Conservation (phyloP, 2,113 vertebrate genomes). For the Halcyon senegalensis region DNA sequence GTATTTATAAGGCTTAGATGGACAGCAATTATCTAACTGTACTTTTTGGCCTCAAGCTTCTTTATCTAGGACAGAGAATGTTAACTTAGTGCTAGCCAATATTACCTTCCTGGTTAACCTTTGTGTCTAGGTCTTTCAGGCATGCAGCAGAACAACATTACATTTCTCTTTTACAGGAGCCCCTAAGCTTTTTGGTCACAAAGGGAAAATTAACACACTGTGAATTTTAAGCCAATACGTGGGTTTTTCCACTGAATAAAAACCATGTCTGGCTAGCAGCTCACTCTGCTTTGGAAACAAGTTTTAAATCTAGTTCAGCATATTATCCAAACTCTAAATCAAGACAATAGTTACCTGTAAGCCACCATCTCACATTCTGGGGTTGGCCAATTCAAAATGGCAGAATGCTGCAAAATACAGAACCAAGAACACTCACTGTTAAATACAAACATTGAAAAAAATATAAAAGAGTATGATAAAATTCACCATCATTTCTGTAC, state of each 20-base stretch:
- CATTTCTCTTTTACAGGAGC: not conserved
- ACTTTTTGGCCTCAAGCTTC: not conserved
- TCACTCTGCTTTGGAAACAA: not conserved
- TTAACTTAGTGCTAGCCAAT: not conserved
- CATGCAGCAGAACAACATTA: not conserved
- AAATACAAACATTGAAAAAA: not conserved
- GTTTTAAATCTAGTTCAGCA: not conserved
- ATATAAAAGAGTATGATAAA: not conserved
- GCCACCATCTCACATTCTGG: conserved; percentile 99
- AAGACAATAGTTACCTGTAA: conserved; percentile 86
- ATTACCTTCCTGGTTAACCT: not conserved
- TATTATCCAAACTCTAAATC: not conserved
- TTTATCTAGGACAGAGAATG: not conserved
- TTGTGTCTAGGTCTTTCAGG: not conserved
- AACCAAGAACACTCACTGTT: conserved; percentile 39
- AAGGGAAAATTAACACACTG: not conserved
- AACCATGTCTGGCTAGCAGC: not conserved
- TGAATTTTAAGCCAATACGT: not conserved
- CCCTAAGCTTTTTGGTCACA: not conserved
- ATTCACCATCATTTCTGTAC: conserved; percentile 75
- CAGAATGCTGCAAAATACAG: conserved; percentile 85
- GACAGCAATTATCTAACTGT: not conserved
- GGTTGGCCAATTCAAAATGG: conserved; percentile 95
- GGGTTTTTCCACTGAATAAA: not conserved
- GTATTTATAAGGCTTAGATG: not conserved